Evolutionary conservation across 2,113 vertebrate genomes (phyloP).

Genomic region (Myocastor coypus): DNA sequence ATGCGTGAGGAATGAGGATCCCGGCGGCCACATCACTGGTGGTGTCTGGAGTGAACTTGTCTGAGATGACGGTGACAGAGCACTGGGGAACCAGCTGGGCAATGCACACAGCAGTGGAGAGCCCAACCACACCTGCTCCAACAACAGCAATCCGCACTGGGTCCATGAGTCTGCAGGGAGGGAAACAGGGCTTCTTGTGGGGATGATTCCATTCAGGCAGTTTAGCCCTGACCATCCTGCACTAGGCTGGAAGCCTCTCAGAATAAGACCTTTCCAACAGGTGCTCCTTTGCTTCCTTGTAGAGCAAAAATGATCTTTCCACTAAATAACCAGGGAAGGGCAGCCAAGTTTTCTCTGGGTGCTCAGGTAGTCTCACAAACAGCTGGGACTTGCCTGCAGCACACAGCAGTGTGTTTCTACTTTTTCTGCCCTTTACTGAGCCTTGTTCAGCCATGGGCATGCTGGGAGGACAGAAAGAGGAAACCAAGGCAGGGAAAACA

Average conservation of each 20-base stretch:
- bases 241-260: background rate
- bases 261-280: background rate
- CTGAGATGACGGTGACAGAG: conserved; percentile 89
- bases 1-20: conserved; percentile 89
- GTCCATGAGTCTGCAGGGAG: conserved; percentile 75
- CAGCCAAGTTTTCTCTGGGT: background rate
- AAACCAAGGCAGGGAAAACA: background rate
- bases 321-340: background rate
- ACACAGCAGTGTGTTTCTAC: background rate
- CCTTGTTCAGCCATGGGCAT: background rate
- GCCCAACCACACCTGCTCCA: conserved; percentile 92
- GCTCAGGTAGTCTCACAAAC: background rate
- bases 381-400: background rate
- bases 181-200: background rate
- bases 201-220: background rate
- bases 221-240: background rate
- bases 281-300: background rate
- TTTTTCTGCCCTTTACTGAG: background rate
- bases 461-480: background rate
- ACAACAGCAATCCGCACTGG: conserved; percentile 87
- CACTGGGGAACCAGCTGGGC: conserved; percentile 86
- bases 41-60: conserved; percentile 93
- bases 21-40: conserved; percentile 95
- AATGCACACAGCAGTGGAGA: conserved; percentile 93
- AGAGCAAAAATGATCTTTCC: background rate